phyloP scores from a whole-genome alignment of 2,113 vertebrate genomes.

The Chionis minor region DNA sequence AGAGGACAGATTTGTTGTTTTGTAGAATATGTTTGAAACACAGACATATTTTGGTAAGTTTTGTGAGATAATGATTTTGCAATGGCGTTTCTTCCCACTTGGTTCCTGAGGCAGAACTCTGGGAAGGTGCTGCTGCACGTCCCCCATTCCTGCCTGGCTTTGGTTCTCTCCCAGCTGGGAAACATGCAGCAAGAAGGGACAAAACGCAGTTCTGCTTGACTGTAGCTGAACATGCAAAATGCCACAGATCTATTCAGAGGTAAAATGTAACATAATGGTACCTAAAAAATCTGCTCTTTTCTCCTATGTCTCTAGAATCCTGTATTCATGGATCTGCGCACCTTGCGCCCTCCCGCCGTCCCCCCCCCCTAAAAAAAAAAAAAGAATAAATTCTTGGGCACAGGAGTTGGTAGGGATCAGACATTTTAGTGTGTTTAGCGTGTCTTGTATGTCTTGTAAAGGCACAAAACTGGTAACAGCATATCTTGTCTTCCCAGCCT shows the following conservation, averaged over 20 bases:
- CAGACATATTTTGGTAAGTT: background rate
- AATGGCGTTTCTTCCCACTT: fast-evolving
- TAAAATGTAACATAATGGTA: background rate
- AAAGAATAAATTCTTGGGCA: background rate
- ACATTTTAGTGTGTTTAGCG: background rate
- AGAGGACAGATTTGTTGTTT: background rate
- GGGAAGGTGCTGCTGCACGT: background rate
- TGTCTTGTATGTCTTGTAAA: background rate
- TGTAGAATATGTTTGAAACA: background rate
- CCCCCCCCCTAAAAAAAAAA: no score
- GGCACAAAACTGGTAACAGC: background rate
- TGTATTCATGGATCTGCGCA: background rate
- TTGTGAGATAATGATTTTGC: background rate
- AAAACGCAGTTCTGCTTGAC: background rate
- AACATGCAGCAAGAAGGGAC: background rate
- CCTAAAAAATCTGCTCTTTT: background rate
- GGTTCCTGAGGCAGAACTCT: background rate
- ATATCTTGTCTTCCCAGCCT: background rate
- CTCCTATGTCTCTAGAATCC: background rate
- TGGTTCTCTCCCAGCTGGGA: background rate
- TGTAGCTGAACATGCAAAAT: background rate
- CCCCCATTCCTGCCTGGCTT: background rate
- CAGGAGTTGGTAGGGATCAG: background rate
- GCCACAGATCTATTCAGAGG: background rate
- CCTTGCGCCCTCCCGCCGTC: no score